Conservation (phyloP, 1,140 invertebrate genomes). For the Chrysomallon squamiferum region DNA sequence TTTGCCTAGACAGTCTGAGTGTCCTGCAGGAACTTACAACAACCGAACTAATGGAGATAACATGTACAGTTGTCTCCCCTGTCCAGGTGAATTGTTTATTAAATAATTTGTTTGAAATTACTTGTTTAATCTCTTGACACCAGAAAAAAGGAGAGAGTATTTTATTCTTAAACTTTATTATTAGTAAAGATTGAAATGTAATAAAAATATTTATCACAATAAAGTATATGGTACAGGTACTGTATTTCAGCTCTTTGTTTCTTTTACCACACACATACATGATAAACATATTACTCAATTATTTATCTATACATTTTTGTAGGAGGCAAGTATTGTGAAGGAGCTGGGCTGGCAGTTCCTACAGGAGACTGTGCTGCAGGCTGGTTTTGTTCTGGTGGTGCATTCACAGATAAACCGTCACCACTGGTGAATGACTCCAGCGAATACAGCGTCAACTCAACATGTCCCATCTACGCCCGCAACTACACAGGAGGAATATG, state of each 20-base stretch:
- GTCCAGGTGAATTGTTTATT: constrained; percentile 41
- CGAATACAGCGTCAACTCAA: constrained; percentile 34
- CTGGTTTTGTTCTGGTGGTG: constrained; percentile 56
- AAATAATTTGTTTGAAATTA: too few relatives aligned
- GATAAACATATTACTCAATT: too few relatives aligned
- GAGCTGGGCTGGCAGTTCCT: constrained; percentile 45
- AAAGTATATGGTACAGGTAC: too few relatives aligned
- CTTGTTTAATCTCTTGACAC: too few relatives aligned
- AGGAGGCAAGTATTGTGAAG: constrained; percentile 57
- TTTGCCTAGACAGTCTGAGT: constrained; percentile 37
- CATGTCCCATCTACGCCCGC: constrained; percentile 53
- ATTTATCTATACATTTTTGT: constrained; percentile 4
- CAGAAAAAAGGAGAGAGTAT: too few relatives aligned
- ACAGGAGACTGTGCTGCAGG: constrained; percentile 50
- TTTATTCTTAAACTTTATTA: too few relatives aligned
- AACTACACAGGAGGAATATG: constrained; percentile 57
- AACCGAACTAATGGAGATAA: constrained; percentile 43
- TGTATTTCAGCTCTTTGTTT: too few relatives aligned
- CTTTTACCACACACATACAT: too few relatives aligned
- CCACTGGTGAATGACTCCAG: constrained; percentile 38
- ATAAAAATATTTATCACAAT: too few relatives aligned
- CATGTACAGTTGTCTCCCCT: constrained; percentile 53
- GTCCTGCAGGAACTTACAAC: constrained; percentile 59
- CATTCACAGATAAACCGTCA: constrained; percentile 45
- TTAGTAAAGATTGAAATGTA: too few relatives aligned